phyloP scores from a whole-genome alignment of 2,113 vertebrate species.

The Microcebus murinus region DNA sequence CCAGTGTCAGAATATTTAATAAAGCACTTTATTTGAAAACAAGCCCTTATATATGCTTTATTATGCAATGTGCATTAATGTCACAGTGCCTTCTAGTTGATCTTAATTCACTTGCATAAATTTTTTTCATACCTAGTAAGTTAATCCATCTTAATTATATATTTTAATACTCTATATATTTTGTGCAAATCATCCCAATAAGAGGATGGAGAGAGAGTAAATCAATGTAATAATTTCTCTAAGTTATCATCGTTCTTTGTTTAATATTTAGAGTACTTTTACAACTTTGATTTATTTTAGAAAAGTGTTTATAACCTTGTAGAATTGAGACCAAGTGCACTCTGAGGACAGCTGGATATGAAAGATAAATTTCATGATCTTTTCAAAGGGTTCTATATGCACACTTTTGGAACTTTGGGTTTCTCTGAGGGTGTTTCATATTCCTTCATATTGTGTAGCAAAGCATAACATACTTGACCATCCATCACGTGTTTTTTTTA shows the following conservation, averaged over 20 bases:
- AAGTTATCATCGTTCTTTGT: neutral
- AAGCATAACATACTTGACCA: neutral
- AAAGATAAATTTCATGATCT: constrained; percentile 40
- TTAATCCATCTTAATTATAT: constrained; percentile 17
- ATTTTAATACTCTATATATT: constrained; percentile 27
- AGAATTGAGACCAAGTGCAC: neutral
- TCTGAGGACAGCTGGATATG: neutral
- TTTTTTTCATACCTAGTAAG: neutral
- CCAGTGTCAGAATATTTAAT: neutral
- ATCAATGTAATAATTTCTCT: neutral
- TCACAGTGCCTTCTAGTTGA: neutral
- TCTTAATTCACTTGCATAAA: constrained; percentile 27
- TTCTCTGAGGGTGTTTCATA: constrained; percentile 21
- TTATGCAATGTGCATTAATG: neutral
- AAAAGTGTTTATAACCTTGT: neutral
- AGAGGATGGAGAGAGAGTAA: neutral
- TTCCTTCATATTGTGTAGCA: constrained; percentile 6
- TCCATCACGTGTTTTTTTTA: constrained; percentile 5
- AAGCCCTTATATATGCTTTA: neutral
- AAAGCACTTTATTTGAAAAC: constrained; percentile 26
- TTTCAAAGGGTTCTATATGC: neutral
- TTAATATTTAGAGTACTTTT: constrained; percentile 17
- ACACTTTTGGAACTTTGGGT: neutral
- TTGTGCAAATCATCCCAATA: neutral
- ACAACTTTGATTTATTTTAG: constrained; percentile 30